Percentiles rank a stretch among this genome's conserved stretches.
Evolutionary conservation across 2,888 invertebrate genomes (phyloP).

Genomic region (Drosophila mimetica): DNA sequence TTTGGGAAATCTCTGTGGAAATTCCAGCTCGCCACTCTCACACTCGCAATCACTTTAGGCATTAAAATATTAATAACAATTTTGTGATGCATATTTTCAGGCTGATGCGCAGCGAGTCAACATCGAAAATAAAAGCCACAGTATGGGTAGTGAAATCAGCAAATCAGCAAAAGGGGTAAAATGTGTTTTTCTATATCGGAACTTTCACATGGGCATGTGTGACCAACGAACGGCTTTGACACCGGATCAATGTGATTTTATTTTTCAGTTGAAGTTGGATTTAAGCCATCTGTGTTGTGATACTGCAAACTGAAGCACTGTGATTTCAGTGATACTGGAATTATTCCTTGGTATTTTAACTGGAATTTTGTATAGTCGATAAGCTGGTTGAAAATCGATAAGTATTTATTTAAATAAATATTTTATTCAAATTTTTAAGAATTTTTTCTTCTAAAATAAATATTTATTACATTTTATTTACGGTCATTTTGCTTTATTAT

Average conservation of each 20-base stretch:
- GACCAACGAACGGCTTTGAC: slow-evolving; percentile 18
- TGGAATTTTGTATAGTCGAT: too few relatives aligned
- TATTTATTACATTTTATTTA: background rate
- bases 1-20: slow-evolving; percentile 42
- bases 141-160: slow-evolving; percentile 36
- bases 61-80: slow-evolving; percentile 73
- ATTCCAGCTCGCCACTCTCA: slow-evolving; percentile 9
- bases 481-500: too few relatives aligned
- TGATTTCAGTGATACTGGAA: background rate
- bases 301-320: slow-evolving; percentile 1
- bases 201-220: slow-evolving; percentile 8
- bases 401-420: too few relatives aligned
- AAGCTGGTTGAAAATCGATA: too few relatives aligned
- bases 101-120: slow-evolving; percentile 40
- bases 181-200: slow-evolving; percentile 14
- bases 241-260: slow-evolving; percentile 6
- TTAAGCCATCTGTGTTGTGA: slow-evolving; percentile 2
- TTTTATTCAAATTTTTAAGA: too few relatives aligned
- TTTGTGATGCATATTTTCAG: slow-evolving; percentile 61
- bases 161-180: slow-evolving; percentile 39
- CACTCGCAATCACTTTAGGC: slow-evolving; percentile 48
- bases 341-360: background rate
- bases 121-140: slow-evolving; percentile 35
- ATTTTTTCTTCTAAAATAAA: background rate
- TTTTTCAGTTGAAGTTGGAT: slow-evolving; percentile 1